Evolutionary conservation across 2,797 vertebrate genomes (phyloP).

Genomic region (Anguilla pacifica): DNA sequence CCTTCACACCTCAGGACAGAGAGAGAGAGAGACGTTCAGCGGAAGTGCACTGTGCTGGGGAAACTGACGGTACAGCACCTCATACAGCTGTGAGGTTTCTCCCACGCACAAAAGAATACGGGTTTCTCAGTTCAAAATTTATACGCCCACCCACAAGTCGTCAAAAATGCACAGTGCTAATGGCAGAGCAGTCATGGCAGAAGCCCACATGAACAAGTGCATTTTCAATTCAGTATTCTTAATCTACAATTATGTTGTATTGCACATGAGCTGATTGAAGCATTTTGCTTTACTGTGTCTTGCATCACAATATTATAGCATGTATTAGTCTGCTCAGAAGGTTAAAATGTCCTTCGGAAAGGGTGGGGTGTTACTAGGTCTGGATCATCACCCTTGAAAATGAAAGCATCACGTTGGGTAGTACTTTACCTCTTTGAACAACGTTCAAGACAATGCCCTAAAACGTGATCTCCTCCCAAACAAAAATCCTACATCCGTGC

Average conservation of each 20-base stretch:
- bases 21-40: not conserved
- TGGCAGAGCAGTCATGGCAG: not conserved
- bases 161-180: not conserved
- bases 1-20: slow-evolving; percentile 13
- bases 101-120: not conserved
- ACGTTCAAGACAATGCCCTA: not conserved
- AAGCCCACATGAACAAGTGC: not conserved
- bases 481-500: not conserved
- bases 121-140: not conserved
- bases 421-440: not conserved
- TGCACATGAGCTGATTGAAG: not conserved
- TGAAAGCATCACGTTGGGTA: not conserved
- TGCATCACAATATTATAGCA: not conserved
- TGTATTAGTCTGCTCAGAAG: not conserved
- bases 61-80: not conserved
- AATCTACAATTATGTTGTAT: not conserved
- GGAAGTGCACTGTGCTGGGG: not conserved
- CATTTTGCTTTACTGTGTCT: not conserved
- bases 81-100: not conserved
- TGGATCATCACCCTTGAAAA: not conserved
- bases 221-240: not conserved
- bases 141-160: not conserved
- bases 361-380: not conserved
- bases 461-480: not conserved
- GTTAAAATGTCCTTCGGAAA: not conserved